Conservation (phyloP, 2,113 vertebrate species). For the Rousettus leschenaultii region DNA sequence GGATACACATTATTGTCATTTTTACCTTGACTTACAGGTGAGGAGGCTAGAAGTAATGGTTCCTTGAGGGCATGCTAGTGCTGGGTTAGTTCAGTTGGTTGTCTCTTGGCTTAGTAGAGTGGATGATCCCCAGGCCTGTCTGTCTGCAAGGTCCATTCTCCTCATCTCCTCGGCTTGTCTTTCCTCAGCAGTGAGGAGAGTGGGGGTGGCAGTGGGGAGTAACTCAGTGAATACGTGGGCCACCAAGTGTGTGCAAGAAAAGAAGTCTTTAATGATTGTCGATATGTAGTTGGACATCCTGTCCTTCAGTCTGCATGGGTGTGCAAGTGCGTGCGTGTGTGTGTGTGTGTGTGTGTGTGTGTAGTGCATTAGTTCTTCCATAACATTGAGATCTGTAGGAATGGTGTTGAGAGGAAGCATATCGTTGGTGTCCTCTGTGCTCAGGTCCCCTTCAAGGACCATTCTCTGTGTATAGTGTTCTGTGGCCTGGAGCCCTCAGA, state of each 20-base stretch:
- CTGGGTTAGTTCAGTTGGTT: accelerated
- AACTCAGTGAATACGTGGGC: no score
- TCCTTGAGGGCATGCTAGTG: neutral
- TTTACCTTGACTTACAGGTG: neutral
- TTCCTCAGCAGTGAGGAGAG: neutral
- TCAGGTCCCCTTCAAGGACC: neutral
- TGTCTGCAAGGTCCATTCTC: neutral
- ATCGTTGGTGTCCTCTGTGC: neutral
- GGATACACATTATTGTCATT: neutral
- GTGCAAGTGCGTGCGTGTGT: neutral
- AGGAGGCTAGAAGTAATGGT: neutral
- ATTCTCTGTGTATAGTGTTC: neutral
- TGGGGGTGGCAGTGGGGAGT: neutral
- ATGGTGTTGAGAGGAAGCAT: neutral
- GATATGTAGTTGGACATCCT: neutral
- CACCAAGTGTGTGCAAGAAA: neutral
- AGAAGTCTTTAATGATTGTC: neutral
- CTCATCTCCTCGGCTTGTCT: neutral
- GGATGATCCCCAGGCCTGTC: neutral
- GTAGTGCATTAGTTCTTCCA: neutral
- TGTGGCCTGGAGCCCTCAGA: neutral
- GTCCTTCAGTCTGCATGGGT: neutral
- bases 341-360: neutral
- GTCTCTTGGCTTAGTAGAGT: neutral
- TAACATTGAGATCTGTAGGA: neutral